Evolutionary conservation across 2,888 invertebrate genomes (phyloP).

Genomic region (Prionchulus punctatus): DNA sequence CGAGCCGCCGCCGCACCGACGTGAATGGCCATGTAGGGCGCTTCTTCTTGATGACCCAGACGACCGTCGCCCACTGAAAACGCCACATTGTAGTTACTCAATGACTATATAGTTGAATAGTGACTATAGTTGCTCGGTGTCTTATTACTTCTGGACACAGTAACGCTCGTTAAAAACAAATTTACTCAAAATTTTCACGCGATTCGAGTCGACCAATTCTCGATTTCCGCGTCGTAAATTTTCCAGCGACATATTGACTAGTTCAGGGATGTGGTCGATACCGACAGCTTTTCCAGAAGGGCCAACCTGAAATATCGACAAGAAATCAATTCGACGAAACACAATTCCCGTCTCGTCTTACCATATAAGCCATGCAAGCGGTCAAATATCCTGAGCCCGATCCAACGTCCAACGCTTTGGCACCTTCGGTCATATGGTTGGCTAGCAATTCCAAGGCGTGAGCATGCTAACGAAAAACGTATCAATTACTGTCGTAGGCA

Average conservation of each 20-base stretch:
- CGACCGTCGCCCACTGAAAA: conserved; percentile 68
- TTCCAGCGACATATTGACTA: conserved; percentile 53
- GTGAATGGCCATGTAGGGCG: conserved; percentile 79
- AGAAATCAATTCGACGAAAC: not conserved
- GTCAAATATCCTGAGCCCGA: conserved; percentile 85
- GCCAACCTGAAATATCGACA: conserved; percentile 41
- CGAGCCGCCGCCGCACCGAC: conserved; percentile 31
- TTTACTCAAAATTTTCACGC: conserved; percentile 53
- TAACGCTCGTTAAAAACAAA: not conserved
- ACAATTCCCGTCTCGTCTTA: too few species aligned
- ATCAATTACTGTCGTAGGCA: not conserved
- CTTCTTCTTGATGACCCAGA: conserved; percentile 53
- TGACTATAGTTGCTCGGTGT: conserved; percentile 1
- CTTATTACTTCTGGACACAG: not conserved
- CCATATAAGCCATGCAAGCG: conserved; percentile 70
- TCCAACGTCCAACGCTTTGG: conserved; percentile 68
- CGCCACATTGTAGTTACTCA: not conserved
- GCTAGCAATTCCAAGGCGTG: conserved; percentile 69
- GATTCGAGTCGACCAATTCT: conserved; percentile 49
- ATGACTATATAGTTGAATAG: not conserved
- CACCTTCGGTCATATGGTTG: conserved; percentile 52
- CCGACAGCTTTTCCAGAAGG: conserved; percentile 55
- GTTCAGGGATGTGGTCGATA: conserved; percentile 71
- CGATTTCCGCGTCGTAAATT: conserved; percentile 62
- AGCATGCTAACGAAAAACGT: conserved; percentile 52